Base-by-base conservation (phyloP, 2,113 vertebrate genomes). In the Toxotes jaculatrix region DNA sequence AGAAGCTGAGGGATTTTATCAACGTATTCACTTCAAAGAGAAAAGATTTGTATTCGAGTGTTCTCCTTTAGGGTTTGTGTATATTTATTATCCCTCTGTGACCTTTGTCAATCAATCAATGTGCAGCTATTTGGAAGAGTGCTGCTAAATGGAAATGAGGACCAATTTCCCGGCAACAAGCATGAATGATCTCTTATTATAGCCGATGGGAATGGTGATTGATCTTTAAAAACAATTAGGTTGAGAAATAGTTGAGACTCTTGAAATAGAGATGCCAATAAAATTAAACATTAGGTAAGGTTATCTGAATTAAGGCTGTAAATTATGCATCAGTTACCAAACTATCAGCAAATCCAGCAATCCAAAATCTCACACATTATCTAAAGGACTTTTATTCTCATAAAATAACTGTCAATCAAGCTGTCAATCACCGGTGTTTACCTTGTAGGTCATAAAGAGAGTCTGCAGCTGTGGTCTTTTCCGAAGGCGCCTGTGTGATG, bases 381-480 rank as follows among this genome's bases (percentile, higher is more conserved):
- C 38, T 10, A 19, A 7, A 7, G 31, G 6, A 43, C n/a, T 4
- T 51, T n/a, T 1, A 21, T 34, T 23, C 6, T 7, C 14, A 7
- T 27, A 11, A 53, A 34, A 40, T 27, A 16, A 8, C 36, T 21
- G n/a, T n/a, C n/a, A n/a, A n/a, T n/a, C 0, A 2, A 36, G 38
- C 17, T 0, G 8, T 27, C 7, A 4, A 14, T 31, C 16, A 0
- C 27, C 5, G 0, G 56, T 4, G 62, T 88, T 85, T 92, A 98
- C 98, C 98, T 95, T 99, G 98, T 81, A 96, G 95, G 90, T 99
- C 98, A 90, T 97, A 99, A 62, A 99, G 95, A 3, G 98, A 99
- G 93, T 97, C 96, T 17, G 94, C 96, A 51, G 97, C 95, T 1
- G 98, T 99, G 85, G 98, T 95, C 94, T 99, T 99, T 80, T 96